Conservation (phyloP, 2,113 vertebrate genomes). For the Columba janthina region DNA sequence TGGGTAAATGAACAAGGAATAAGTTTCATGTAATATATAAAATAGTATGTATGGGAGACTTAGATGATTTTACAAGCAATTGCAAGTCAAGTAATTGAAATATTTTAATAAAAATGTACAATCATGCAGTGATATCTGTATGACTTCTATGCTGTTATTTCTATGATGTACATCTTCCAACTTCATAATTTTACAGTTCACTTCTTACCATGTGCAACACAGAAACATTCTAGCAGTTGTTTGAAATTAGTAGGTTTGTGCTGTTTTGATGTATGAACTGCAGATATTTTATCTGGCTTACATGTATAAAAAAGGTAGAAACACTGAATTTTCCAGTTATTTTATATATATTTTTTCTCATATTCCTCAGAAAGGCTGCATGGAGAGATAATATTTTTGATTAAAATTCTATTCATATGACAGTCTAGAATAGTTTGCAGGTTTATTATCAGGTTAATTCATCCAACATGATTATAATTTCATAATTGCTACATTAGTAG, state of each 20-base stretch:
- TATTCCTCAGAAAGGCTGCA: neutral
- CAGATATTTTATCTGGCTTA: neutral
- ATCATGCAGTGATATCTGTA: neutral
- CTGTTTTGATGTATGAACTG: neutral
- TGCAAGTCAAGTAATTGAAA: neutral
- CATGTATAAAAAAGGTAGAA: neutral
- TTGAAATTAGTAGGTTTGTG: neutral
- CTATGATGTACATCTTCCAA: neutral
- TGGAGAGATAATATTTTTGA: neutral
- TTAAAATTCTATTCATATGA: neutral
- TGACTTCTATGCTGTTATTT: neutral
- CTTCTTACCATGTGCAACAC: neutral
- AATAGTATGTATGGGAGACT: neutral
- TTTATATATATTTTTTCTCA: neutral
- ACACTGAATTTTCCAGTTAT: neutral
- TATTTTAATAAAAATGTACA: neutral
- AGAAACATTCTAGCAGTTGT: neutral
- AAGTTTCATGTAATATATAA: neutral
- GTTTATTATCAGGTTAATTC: neutral
- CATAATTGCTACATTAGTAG: neutral
- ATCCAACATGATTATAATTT: neutral
- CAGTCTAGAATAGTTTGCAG: neutral
- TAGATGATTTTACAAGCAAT: neutral
- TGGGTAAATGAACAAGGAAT: neutral
- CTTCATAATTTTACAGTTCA: neutral